Conservation (phyloP, 1,140 invertebrate genomes). For the Melanaphis sacchari region DNA sequence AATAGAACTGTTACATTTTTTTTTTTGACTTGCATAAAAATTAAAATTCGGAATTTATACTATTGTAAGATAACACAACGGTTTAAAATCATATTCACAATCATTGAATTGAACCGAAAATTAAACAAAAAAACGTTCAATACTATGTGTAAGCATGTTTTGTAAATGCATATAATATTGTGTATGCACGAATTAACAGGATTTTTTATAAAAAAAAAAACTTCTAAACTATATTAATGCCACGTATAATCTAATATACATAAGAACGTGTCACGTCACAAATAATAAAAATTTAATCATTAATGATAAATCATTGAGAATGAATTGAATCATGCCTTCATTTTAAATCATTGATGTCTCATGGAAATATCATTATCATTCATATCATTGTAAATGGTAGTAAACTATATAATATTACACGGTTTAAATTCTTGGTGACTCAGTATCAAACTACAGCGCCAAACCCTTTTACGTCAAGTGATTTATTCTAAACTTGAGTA, state of each 20-base stretch:
- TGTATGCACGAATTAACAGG: not conserved
- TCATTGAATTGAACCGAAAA: not conserved
- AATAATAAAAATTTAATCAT: not conserved
- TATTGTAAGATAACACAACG: no score
- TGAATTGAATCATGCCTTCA: not conserved
- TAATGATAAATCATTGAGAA: not conserved
- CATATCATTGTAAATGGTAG: not conserved
- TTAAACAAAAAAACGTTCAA: not conserved
- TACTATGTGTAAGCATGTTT: not conserved
- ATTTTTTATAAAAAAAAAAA: not conserved
- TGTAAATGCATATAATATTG: not conserved
- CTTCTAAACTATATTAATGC: not conserved
- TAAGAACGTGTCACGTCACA: not conserved
- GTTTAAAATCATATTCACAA: not conserved
- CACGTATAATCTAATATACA: not conserved
- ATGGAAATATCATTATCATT: not conserved
- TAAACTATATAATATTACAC: not conserved
- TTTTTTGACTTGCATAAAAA: no score
- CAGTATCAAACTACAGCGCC: not conserved
- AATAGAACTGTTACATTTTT: no score
- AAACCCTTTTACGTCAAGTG: not conserved
- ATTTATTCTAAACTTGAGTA: not conserved
- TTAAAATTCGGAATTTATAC: no score
- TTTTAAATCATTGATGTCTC: not conserved
- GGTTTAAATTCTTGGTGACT: not conserved